Evolutionary conservation across 2,888 invertebrate genomes (phyloP), one percentile per base, ranked within the genome.

Genomic region (Protodeltote pygarga): DNA sequence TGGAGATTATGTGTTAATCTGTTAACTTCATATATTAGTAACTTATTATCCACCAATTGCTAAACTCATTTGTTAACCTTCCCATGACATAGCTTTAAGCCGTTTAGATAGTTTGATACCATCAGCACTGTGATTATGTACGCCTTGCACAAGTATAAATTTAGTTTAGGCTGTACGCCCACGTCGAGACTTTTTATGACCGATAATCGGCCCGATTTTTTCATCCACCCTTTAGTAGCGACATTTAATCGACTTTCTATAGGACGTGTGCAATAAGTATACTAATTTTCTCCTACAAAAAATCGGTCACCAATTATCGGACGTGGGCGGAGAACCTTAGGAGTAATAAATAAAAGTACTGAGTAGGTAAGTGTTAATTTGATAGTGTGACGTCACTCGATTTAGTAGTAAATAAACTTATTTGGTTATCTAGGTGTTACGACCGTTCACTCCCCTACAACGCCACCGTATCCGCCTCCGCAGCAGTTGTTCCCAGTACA

Each of bases 401-500:
- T 2, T 10, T 5, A 6, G 3, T n/a, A 0, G 0, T 6, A 14
- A 1, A 3, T 27, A 14, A 55, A 59, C 11, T 4, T 29, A 1
- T 24, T 39, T 41, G 27, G 13, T 4, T n/a, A 35, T 63, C 15
- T 77, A 89, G 87, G 85, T 71, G 83, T 86, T 69, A 83, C 85
- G 61, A 83, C 85, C 47, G 68, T 82, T 51, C 86, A 86, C 67
- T 79, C 87, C 38, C 88, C 85, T 53, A 77, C 85, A 51, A 85
- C 84, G 54, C 89, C 87, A 40, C 89, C 87, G 41, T 91, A 89
- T 77, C 92, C 89, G 54, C 88, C 85, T 57, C 89, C 89, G 59
- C 83, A 91, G 76, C 85, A 89, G 61, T 60, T 88, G 63, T 90
- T 88, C 79, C 90, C 91, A 55, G 85, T 87, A 62, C 92, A 93